Evolutionary conservation across 2,797 vertebrate species (phyloP).

Genomic region (Zenarchopterus dispar): DNA sequence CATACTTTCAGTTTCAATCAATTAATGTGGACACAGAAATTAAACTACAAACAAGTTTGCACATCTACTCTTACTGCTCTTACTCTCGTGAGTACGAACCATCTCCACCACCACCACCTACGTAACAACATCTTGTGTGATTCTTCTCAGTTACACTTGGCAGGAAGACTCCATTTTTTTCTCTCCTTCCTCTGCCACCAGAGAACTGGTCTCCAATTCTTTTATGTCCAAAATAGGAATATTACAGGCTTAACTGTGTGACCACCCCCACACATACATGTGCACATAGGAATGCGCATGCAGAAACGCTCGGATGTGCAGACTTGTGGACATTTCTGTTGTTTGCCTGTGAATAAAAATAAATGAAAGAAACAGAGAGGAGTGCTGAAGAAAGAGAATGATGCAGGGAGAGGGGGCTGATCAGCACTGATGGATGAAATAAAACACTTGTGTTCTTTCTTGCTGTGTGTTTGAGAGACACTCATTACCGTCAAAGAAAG

Average conservation of each 20-base stretch:
- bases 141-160: constrained; percentile 58
- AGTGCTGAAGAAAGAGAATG: constrained; percentile 26
- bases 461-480: constrained; percentile 53
- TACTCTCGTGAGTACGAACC: constrained; percentile 11
- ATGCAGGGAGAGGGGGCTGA: constrained; percentile 31
- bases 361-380: constrained; percentile 30
- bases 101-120: constrained; percentile 48
- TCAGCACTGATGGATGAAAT: constrained; percentile 64
- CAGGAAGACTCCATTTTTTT: constrained; percentile 36
- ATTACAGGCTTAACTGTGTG: constrained; percentile 69
- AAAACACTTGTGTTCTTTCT: constrained; percentile 55
- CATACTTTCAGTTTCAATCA: constrained; percentile 6
- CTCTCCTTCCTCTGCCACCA: constrained; percentile 41
- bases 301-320: constrained; percentile 18
- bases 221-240: constrained; percentile 57
- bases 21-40: constrained; percentile 1
- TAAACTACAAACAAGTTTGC: constrained; percentile 1
- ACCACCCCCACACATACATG: constrained; percentile 40
- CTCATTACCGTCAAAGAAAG: constrained; percentile 45
- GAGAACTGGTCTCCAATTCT: constrained; percentile 31
- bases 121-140: constrained; percentile 50
- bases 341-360: constrained; percentile 51
- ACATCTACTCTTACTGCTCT: constrained; percentile 19
- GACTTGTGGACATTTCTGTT: constrained; percentile 56
- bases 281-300: constrained; percentile 23